A percentile compares a stretch with the other conserved stretches of the same genome.
phyloP scores from a whole-genome alignment of 2,113 vertebrate species.

The Dasyprocta punctata region DNA sequence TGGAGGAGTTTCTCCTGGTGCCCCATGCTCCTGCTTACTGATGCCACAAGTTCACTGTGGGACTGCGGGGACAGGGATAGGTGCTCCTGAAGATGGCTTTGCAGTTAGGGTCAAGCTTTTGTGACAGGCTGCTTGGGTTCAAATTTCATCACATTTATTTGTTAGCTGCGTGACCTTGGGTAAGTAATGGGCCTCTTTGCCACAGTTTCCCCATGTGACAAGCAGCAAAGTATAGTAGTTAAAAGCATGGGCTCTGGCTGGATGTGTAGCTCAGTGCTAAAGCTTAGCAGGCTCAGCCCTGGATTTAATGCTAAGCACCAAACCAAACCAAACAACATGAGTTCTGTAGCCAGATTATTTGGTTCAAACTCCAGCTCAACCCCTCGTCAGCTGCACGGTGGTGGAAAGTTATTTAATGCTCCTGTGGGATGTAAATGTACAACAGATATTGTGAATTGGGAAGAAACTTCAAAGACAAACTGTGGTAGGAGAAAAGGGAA shows the following conservation, averaged over 20 bases:
- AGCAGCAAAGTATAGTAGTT: background rate
- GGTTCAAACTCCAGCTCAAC: background rate
- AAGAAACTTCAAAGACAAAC: too few species aligned
- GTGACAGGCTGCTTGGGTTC: background rate
- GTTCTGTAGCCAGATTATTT: background rate
- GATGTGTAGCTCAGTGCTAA: background rate
- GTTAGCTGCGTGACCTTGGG: background rate
- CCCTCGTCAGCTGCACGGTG: background rate
- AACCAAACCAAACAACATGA: background rate
- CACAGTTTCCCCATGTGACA: background rate
- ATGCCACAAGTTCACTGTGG: background rate
- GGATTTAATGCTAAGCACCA: background rate
- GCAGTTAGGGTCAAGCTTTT: background rate
- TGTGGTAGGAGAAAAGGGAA: too few species aligned
- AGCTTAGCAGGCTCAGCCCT: background rate
- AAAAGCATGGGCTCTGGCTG: background rate
- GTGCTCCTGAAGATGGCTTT: background rate
- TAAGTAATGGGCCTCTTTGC: background rate
- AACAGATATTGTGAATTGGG: too few species aligned
- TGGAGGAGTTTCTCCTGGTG: background rate
- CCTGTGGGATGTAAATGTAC: too few species aligned
- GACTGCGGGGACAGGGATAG: background rate
- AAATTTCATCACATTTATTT: background rate
- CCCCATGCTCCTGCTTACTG: background rate
- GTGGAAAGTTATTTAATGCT: background rate